phyloP scores from a whole-genome alignment of 1,140 invertebrate genomes.

The Thalassaphorura encarpata region DNA sequence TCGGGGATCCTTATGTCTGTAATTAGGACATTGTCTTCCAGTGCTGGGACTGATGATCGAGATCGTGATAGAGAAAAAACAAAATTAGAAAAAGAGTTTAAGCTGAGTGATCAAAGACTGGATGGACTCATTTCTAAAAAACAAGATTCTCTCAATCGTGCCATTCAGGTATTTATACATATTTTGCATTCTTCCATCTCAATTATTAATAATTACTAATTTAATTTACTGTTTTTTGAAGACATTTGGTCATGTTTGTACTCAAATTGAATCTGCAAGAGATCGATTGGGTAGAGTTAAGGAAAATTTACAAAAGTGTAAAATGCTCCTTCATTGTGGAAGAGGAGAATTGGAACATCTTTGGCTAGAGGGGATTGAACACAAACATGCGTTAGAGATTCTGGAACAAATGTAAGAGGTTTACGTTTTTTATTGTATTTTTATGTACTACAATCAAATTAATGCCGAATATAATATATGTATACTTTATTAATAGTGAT shows the following conservation, averaged over 20 bases:
- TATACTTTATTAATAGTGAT: slow-evolving; percentile 48
- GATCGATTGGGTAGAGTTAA: slow-evolving; percentile 73
- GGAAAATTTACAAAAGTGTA: slow-evolving; percentile 80
- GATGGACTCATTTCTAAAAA: slow-evolving; percentile 80
- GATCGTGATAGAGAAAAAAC: slow-evolving; percentile 88
- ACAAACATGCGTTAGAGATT: slow-evolving; percentile 77
- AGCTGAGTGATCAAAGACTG: slow-evolving; percentile 74
- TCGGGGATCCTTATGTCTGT: slow-evolving; percentile 81
- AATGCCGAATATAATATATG: background rate
- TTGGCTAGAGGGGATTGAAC: slow-evolving; percentile 85
- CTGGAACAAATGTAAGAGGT: slow-evolving; percentile 74
- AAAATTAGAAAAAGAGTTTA: slow-evolving; percentile 85
- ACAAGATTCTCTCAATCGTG: slow-evolving; percentile 75
- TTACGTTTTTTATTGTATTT: too few relatives aligned
- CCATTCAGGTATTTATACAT: slow-evolving; percentile 60
- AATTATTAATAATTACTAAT: too few relatives aligned
- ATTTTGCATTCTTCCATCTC: background rate
- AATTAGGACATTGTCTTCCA: slow-evolving; percentile 78
- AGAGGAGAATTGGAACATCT: slow-evolving; percentile 85
- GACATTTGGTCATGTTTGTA: slow-evolving; percentile 72
- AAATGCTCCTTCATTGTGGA: slow-evolving; percentile 76
- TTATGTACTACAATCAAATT: background rate
- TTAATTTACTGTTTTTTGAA: slow-evolving; percentile 34
- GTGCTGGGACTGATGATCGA: slow-evolving; percentile 87
- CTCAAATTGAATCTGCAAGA: slow-evolving; percentile 63